Base-by-base conservation (phyloP, 2,113 vertebrate genomes). In the Recurvirostra avosetta region DNA sequence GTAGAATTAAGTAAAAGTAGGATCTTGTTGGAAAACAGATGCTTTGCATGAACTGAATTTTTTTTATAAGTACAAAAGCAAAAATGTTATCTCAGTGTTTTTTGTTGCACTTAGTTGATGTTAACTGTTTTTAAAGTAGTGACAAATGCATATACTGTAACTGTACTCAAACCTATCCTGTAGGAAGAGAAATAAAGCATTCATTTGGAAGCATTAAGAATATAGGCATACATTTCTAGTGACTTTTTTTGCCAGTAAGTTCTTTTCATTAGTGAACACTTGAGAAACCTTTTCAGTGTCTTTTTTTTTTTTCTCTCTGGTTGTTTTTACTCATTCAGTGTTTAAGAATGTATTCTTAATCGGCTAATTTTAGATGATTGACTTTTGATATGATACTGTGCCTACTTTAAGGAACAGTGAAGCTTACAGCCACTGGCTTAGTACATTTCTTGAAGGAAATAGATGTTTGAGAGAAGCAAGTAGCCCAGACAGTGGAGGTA, bases 61-160 rank as follows among this genome's bases (percentile, higher is more conserved):
- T 97, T 97, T 86, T 55, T 71, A 4, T 61, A 79, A 88, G 34
- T 94, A 61, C 32, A 92, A 75, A 81, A 86, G 34, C 49, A 70
- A 86, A 96, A 95, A 38, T 87, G 62, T 78, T 70, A 67, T 67
- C 18, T 95, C 47, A 61, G 18, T 41, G 16, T 67, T 90, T 79
- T 92, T 45, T 76, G 2, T 63, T 95, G 50, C 81, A 26, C 23
- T 89, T 91, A n/a, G 21, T 80, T 78, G 32, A 72, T 45, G 8
- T 86, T 92, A 94, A 90, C 32, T 88, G 47, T 71, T 93, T 93
- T 81, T 95, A 45, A 95, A 89, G 22, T 50, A 40, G 22, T 78
- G 72, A 59, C 47, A 79, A 86, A 71, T 82, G 41, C 22, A 20
- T 76, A 29, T 77, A 30, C 36, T 81, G 32, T 68, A 66, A 91